Evolutionary conservation across 2,113 vertebrate genomes (phyloP), one percentile per base, ranked within the genome.

Genomic region (Oophaga pumilio): DNA sequence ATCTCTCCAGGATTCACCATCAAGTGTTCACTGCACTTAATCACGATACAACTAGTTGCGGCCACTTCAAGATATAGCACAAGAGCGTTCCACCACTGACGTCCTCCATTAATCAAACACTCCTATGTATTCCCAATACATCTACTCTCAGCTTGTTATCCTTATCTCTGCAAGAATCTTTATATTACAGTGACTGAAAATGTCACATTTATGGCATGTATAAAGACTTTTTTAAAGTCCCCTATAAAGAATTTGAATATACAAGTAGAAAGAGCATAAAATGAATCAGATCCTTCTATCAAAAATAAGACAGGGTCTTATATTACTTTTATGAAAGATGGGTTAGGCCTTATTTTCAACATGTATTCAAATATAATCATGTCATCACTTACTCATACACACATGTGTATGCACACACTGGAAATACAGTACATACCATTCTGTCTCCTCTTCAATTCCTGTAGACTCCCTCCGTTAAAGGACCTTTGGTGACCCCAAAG

Each of bases 41-140:
- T 83, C 69, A 83, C 15, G 8, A 52, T 69, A 69, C 81, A 68
- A 83, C 62, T 83, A 53, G 49, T 66, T 83, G 62, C 8, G 24
- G 69, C 62, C 62, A 26, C 81, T 83, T 83, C 43, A 82, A 26
- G 28, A 43, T 68, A 20, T 66, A 82, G 68, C 60, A 82, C 60
- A 53, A 26, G 22, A 68, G 49, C 22, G 17, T 82, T 50, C 28
- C 79, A 62, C 28, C 33, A 33, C 78, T 49, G 28, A 53, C n/a
- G 8, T 68, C 81, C 49, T 83, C 81, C 13, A 83, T 68, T 83
- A 83, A 83, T 83, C 62, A 83, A 69, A 83, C 24, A 83, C 80
- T 69, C 50, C 17, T 53, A 83, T 24, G 81, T 69, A 14, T 18
- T 83, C 53, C 64, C 28, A 53, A 18, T 69, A 69, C 26, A 68